These are phyloP conservation scores for Epinephelus awoara DNA, from an alignment of 2,797 vertebrate species.

Conservation along the genomic window DNA sequence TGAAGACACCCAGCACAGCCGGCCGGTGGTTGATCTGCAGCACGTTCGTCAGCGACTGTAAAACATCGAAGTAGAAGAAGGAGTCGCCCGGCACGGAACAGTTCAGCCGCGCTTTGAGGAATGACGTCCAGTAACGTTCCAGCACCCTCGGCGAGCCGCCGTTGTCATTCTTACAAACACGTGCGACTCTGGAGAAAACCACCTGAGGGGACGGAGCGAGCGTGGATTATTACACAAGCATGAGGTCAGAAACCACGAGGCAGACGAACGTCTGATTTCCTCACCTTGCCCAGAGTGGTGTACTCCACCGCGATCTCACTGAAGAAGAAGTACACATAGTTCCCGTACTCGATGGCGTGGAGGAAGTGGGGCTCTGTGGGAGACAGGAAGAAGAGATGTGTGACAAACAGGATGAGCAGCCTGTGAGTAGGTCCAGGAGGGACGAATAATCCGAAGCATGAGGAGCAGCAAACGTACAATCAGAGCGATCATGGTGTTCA, in stretches of 20 bases:
- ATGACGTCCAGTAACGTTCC: constrained; percentile 97
- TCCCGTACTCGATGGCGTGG: constrained; percentile 92
- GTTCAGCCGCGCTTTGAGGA: constrained; percentile 95
- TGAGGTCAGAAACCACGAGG: background rate
- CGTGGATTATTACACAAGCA: no score
- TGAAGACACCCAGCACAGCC: constrained; percentile 92
- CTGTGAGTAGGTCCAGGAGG: background rate
- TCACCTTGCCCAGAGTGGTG: constrained; percentile 93
- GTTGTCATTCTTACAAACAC: constrained; percentile 95
- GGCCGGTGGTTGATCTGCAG: constrained; percentile 90
- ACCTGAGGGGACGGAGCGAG: constrained; percentile 82
- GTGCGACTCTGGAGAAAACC: constrained; percentile 92
- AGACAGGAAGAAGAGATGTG: constrained; percentile 20
- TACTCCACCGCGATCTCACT: constrained; percentile 96
- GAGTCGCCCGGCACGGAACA: constrained; percentile 95
- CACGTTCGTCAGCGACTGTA: constrained; percentile 90
- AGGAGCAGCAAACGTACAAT: background rate
- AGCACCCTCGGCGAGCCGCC: constrained; percentile 94
- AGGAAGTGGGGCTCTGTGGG: constrained; percentile 93
- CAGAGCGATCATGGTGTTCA: background rate
- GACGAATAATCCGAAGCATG: constrained; percentile 14
- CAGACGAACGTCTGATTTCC: background rate
- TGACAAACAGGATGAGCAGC: constrained; percentile 20
- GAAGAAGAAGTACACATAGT: constrained; percentile 96
- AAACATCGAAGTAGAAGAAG: constrained; percentile 95